Evolutionary conservation across 2,797 vertebrate species (phyloP).

Genomic region (Bufotes viridis): DNA sequence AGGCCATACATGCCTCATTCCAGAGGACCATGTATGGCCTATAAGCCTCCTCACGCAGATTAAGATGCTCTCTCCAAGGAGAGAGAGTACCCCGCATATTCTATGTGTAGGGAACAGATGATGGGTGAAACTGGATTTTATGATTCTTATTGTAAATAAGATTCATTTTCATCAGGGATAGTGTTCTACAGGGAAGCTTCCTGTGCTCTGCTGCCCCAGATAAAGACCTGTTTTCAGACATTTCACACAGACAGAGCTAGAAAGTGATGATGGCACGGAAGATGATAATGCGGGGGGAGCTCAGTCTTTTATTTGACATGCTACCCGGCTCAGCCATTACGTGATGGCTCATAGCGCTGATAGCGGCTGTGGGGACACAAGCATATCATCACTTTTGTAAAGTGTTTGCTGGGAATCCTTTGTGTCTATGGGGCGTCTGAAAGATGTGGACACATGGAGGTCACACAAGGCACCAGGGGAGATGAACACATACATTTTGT

Average conservation of each 20-base stretch:
- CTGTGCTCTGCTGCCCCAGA: conserved; percentile 26
- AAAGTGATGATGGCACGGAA: conserved; percentile 48
- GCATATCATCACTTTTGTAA: not conserved
- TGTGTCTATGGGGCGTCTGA: not conserved
- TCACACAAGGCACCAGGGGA: not conserved
- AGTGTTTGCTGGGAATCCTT: not conserved
- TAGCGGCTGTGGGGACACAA: not conserved
- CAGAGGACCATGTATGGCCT: too few species aligned
- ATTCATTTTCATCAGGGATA: not conserved
- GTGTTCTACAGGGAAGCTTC: not conserved
- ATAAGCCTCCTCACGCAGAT: too few species aligned
- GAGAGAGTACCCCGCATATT: too few species aligned
- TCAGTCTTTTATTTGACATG: not conserved
- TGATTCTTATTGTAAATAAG: not conserved
- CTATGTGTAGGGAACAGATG: not conserved
- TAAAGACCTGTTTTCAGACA: conserved; percentile 47
- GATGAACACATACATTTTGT: not conserved
- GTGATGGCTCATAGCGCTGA: conserved; percentile 37
- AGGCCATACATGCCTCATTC: too few species aligned
- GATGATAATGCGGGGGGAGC: conserved; percentile 50
- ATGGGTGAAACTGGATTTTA: not conserved
- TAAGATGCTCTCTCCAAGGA: too few species aligned
- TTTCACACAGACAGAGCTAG: conserved; percentile 9
- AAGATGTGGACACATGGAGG: not conserved
- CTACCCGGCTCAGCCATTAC: conserved; percentile 26